Percentiles rank a stretch among this genome's conserved stretches.
Evolutionary conservation across 2,113 vertebrate species (phyloP).

Genomic region (Cichladusa arquata): DNA sequence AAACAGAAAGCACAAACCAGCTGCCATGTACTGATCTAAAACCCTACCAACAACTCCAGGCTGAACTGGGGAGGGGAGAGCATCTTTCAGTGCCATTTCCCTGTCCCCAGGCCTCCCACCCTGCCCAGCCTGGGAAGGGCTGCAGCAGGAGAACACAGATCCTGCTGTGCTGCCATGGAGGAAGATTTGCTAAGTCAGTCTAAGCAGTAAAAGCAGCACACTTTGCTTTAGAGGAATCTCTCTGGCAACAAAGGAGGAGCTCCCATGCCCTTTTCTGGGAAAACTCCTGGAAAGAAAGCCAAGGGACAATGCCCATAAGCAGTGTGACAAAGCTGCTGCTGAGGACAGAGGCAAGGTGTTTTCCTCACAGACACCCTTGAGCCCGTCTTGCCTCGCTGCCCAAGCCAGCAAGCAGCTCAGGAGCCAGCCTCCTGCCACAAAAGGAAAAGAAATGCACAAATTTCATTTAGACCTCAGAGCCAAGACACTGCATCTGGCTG

Average conservation of each 20-base stretch:
- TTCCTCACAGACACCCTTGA: neutral
- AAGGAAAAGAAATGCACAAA: neutral
- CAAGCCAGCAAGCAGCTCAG: neutral
- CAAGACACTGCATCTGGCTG: neutral
- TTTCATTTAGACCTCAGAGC: neutral
- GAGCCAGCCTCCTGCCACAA: neutral
- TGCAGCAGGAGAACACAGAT: neutral
- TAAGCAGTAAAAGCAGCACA: neutral
- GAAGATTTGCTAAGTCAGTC: neutral
- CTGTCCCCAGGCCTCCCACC: neutral
- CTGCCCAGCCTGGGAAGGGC: neutral
- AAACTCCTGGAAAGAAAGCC: neutral
- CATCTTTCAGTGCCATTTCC: neutral
- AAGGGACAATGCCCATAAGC: neutral
- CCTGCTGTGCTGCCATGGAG: accelerated
- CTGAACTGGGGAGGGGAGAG: neutral
- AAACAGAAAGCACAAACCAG: neutral
- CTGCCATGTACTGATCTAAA: neutral
- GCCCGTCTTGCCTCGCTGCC: neutral
- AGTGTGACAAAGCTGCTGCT: neutral
- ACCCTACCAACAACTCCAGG: neutral
- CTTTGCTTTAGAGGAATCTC: neutral
- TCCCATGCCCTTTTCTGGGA: neutral
- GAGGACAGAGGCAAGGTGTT: neutral
- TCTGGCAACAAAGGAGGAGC: neutral